phyloP scores from a whole-genome alignment of 2,113 vertebrate genomes.

The Pterocles burchelli region DNA sequence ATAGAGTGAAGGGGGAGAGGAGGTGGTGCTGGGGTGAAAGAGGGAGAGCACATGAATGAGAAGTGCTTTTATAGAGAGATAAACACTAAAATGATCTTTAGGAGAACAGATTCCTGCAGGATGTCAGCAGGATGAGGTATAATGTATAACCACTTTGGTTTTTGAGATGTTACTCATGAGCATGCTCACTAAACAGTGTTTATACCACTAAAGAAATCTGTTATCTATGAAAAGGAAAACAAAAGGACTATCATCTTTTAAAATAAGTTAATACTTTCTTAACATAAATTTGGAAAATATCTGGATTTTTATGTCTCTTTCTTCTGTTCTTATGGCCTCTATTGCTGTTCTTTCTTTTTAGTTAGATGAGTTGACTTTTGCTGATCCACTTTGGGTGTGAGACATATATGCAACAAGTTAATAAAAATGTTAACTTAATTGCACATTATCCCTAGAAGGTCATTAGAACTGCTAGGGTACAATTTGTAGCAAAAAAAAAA shows the following conservation, averaged over 20 bases:
- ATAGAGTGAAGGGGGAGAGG: neutral
- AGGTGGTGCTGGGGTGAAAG: neutral
- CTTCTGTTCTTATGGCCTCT: neutral
- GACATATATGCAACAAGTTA: neutral
- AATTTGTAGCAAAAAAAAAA: neutral
- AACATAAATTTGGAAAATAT: neutral
- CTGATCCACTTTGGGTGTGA: neutral
- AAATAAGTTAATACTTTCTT: neutral
- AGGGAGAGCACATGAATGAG: neutral
- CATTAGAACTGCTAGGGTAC: neutral
- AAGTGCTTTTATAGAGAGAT: neutral
- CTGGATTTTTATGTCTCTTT: neutral
- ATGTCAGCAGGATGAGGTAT: neutral
- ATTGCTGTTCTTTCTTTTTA: neutral
- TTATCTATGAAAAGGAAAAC: neutral
- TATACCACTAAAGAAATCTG: neutral
- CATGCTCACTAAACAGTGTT: neutral
- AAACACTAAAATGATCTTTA: neutral
- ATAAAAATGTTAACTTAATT: neutral
- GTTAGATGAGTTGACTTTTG: neutral
- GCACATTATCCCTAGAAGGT: neutral
- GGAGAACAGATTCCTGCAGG: neutral
- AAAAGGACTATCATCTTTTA: neutral
- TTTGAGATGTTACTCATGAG: neutral
- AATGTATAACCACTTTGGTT: neutral